phyloP scores from a whole-genome alignment of 2,797 vertebrate species.

The Vultur gryphus region DNA sequence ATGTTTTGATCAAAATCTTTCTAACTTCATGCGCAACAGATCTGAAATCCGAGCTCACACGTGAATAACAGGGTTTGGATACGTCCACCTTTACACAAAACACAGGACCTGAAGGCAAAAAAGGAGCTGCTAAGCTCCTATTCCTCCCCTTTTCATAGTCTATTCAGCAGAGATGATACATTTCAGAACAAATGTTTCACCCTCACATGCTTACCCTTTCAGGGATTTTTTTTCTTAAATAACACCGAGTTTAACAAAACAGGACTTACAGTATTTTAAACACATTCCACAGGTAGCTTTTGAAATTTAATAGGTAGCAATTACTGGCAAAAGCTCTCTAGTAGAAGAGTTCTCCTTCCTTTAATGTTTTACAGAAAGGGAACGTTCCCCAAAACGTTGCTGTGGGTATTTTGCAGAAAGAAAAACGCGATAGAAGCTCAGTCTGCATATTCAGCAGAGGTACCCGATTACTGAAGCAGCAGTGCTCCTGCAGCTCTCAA shows the following conservation, averaged over 20 bases:
- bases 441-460: background rate
- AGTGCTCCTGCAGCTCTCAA: background rate
- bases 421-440: background rate
- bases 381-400: background rate
- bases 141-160: background rate
- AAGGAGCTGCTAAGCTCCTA: background rate
- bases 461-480: background rate
- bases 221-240: background rate
- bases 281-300: background rate
- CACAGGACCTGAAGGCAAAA: background rate
- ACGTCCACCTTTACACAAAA: background rate
- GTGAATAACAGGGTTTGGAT: rapidly evolving
- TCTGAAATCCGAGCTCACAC: background rate
- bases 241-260: background rate
- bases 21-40: background rate
- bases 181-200: background rate
- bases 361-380: background rate
- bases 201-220: background rate
- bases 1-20: background rate
- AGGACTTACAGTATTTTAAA: background rate
- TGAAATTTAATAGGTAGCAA: background rate
- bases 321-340: background rate
- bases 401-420: background rate
- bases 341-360: background rate
- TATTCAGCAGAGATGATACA: background rate